phyloP scores from a whole-genome alignment of 2,797 vertebrate genomes.

The Myotis daubentonii region DNA sequence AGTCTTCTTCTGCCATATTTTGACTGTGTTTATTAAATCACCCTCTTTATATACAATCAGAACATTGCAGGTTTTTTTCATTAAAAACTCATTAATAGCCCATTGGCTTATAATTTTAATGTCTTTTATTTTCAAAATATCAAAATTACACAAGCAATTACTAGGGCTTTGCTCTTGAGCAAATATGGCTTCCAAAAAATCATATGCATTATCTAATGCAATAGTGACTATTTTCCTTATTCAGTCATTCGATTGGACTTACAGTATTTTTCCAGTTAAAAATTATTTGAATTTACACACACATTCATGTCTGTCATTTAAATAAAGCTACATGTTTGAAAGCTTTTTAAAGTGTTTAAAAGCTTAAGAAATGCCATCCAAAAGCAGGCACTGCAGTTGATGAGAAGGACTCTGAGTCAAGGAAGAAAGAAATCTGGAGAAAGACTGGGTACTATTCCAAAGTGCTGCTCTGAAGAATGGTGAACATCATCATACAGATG shows the following conservation, averaged over 20 bases:
- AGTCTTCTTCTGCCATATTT: not conserved
- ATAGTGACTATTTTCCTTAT: not conserved
- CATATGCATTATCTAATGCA: not conserved
- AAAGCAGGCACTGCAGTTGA: not conserved
- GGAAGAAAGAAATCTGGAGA: not conserved
- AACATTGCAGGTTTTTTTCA: not conserved
- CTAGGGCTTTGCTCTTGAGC: not conserved
- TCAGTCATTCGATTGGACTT: not conserved
- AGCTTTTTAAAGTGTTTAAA: not conserved
- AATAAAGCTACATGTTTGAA: not conserved
- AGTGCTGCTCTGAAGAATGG: not conserved
- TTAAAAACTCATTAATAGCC: not conserved
- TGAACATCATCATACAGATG: not conserved
- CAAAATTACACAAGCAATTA: not conserved
- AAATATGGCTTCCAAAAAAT: conserved; percentile 30
- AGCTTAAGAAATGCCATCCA: not conserved
- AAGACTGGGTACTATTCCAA: not conserved
- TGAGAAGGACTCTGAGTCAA: not conserved
- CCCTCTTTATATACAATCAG: not conserved
- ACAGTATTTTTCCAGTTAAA: not conserved
- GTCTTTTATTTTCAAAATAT: not conserved
- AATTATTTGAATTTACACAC: not conserved
- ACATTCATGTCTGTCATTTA: not conserved
- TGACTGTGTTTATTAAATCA: not conserved
- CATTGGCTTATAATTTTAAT: not conserved